A percentile compares a stretch with the other conserved stretches of the same genome.
These are phyloP conservation scores for Plectus sambesii DNA, from an alignment of 1,140 invertebrate genomes.

Conservation along the genomic window DNA sequence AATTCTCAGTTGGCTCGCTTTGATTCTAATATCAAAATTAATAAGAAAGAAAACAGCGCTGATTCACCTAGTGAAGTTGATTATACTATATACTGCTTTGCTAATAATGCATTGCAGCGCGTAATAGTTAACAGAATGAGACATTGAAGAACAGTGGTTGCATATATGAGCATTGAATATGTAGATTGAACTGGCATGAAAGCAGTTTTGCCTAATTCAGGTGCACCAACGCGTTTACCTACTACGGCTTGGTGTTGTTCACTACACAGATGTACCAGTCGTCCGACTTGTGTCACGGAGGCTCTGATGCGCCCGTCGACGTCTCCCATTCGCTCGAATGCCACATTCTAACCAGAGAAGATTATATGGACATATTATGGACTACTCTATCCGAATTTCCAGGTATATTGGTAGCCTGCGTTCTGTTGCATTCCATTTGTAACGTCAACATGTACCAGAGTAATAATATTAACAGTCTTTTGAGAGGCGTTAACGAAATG, in stretches of 20 bases:
- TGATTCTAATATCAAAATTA: no score
- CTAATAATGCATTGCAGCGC: background rate
- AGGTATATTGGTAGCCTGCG: constrained; percentile 50
- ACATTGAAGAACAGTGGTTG: no score
- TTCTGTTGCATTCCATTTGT: background rate
- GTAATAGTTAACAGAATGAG: no score
- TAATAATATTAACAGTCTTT: no score
- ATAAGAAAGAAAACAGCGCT: no score
- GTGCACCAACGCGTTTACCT: constrained; percentile 85
- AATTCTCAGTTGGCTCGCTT: no score
- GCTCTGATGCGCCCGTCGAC: constrained; percentile 27
- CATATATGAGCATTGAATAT: no score
- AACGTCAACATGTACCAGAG: constrained; percentile 2
- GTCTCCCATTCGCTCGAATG: constrained; percentile 62
- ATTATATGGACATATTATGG: constrained; percentile 84
- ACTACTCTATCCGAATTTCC: constrained; percentile 90
- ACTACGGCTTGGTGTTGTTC: constrained; percentile 87
- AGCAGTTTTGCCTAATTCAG: constrained; percentile 52
- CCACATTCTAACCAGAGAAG: constrained; percentile 61
- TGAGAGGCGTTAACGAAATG: no score
- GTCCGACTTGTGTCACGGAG: constrained; percentile 50
- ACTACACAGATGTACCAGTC: constrained; percentile 79
- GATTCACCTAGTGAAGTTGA: no score
- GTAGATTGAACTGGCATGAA: no score
- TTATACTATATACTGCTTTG: constrained; percentile 38